These are phyloP conservation scores for Drosophila pachea DNA, from an alignment of 1,140 invertebrate genomes.

Conservation along the genomic window DNA sequence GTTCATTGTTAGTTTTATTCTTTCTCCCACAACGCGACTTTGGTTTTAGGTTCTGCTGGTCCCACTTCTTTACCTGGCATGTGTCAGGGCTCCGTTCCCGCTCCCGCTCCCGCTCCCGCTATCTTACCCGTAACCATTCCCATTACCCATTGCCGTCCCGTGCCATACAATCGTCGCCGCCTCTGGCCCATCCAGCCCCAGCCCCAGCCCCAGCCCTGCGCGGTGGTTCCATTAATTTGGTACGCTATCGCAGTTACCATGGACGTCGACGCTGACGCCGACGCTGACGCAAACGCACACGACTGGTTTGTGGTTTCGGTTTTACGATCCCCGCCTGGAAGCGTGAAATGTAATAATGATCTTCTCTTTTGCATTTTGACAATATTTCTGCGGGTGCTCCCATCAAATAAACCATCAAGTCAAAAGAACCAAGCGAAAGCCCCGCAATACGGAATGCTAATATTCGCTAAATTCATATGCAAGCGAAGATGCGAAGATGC, in stretches of 20 bases:
- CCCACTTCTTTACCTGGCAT: constrained; percentile 43
- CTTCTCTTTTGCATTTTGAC: constrained; percentile 75
- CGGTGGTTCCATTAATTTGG: constrained; percentile 74
- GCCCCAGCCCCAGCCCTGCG: constrained; percentile 45
- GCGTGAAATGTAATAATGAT: constrained; percentile 76
- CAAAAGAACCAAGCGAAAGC: constrained; percentile 3
- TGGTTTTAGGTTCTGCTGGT: constrained; percentile 65
- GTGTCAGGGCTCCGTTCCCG: constrained; percentile 41
- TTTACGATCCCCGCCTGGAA: constrained; percentile 59
- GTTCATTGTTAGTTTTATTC: constrained; percentile 75
- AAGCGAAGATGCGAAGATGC: not conserved
- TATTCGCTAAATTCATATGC: constrained; percentile 9
- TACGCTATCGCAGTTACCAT: constrained; percentile 65
- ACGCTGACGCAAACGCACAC: too few species aligned
- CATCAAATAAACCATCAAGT: constrained; percentile 10
- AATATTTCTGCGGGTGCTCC: constrained; percentile 68
- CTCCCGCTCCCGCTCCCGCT: constrained; percentile 11
- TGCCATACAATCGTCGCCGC: constrained; percentile 1
- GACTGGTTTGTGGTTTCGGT: constrained; percentile 58
- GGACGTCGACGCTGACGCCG: constrained; percentile 4
- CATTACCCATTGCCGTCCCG: constrained; percentile 17
- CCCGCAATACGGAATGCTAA: constrained; percentile 22
- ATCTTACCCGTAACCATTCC: not conserved
- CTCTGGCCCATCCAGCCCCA: constrained; percentile 21
- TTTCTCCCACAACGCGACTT: constrained; percentile 71